Percentiles rank a stretch among this genome's conserved stretches.
Evolutionary conservation across 2,113 vertebrate genomes (phyloP).

Genomic region (Arenaria interpres): DNA sequence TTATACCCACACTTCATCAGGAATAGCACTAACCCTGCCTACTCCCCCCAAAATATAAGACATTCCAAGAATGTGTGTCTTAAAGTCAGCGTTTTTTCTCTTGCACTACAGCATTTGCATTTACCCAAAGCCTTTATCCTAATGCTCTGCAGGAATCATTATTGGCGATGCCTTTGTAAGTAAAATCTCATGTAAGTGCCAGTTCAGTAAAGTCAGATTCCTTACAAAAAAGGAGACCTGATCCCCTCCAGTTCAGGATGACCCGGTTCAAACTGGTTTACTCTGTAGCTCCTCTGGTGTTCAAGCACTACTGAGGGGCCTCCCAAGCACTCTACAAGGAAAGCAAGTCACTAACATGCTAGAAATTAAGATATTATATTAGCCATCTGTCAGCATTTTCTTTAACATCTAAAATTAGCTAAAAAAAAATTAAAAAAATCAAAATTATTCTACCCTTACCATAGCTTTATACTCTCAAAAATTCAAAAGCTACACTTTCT

Average conservation of each 20-base stretch:
- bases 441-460: background rate
- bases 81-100: background rate
- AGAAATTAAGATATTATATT: background rate
- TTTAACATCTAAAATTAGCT: background rate
- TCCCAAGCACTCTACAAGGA: background rate
- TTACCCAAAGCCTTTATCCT: background rate
- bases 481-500: background rate
- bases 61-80: rapidly evolving
- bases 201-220: background rate
- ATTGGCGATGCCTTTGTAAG: background rate
- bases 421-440: too few species aligned
- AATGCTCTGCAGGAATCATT: background rate
- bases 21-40: background rate
- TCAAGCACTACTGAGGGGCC: background rate
- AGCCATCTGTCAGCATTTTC: background rate
- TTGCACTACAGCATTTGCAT: background rate
- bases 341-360: background rate
- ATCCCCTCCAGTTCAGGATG: background rate
- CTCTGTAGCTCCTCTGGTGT: background rate
- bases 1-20: background rate
- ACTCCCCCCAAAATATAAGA: background rate
- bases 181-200: background rate
- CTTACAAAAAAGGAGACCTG: background rate
- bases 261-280: background rate
- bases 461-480: background rate